Evolutionary conservation across 2,888 invertebrate genomes (phyloP).

Genomic region (Vesta saturnalis): DNA sequence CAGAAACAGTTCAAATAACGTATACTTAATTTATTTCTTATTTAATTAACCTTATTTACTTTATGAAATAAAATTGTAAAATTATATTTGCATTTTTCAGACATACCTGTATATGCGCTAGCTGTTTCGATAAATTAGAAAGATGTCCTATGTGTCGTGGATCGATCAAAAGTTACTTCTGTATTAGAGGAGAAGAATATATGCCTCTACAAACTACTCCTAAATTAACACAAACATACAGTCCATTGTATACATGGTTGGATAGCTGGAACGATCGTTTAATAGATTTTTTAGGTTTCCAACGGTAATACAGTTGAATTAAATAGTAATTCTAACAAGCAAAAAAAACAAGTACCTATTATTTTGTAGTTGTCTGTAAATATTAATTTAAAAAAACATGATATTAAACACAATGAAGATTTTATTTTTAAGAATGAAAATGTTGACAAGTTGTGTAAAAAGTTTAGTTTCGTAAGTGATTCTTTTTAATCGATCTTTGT

Average conservation of each 20-base stretch:
- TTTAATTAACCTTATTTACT: neutral
- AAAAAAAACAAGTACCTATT: neutral
- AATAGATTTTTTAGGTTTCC: slow-evolving; percentile 79
- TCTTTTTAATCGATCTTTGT: neutral
- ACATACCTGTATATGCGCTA: slow-evolving; percentile 86
- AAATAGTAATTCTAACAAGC: neutral
- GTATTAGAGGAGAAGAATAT: slow-evolving; percentile 82
- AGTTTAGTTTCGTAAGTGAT: neutral
- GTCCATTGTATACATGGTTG: slow-evolving; percentile 63
- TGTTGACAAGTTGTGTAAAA: slow-evolving; percentile 6
- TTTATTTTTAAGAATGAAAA: slow-evolving; percentile 4
- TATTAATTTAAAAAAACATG: slow-evolving; percentile 6
- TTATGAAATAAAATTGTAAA: neutral
- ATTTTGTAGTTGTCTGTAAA: slow-evolving; percentile 10
- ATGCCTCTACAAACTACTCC: slow-evolving; percentile 65
- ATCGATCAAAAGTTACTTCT: slow-evolving; percentile 84
- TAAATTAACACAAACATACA: slow-evolving; percentile 50
- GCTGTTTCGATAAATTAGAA: slow-evolving; percentile 82
- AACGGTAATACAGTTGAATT: slow-evolving; percentile 59
- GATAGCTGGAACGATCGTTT: slow-evolving; percentile 77
- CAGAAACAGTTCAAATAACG: no score
- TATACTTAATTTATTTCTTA: no score
- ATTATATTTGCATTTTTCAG: slow-evolving; percentile 58
- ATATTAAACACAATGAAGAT: neutral
- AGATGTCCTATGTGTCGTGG: slow-evolving; percentile 90